A percentile compares a stretch with the other conserved stretches of the same genome.
phyloP scores from a whole-genome alignment of 2,888 invertebrate genomes.

The Dolichomitus sp. region DNA sequence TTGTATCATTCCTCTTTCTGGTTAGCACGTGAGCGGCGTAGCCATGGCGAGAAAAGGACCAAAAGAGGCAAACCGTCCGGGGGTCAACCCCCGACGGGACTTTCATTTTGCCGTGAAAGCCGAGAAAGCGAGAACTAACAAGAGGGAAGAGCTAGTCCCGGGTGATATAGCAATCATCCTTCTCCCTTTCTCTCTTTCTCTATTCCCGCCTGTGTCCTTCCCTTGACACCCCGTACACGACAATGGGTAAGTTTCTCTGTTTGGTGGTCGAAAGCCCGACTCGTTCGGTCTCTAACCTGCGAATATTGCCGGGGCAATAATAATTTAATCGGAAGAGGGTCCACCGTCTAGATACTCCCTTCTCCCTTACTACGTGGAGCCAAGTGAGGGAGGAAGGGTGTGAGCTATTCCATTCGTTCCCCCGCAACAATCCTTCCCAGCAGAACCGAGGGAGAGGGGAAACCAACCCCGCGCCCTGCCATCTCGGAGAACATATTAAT shows the following conservation, averaged over 20 bases:
- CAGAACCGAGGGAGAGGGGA: conserved; percentile 52
- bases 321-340: conserved; percentile 79
- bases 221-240: conserved; percentile 30
- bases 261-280: conserved; percentile 44
- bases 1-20: conserved; percentile 27
- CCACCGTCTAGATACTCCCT: conserved; percentile 5
- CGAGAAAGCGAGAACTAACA: conserved; percentile 42
- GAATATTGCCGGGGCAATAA: conserved; percentile 70
- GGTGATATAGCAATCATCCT: conserved; percentile 32
- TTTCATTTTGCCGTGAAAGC: conserved; percentile 58
- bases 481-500: conserved; percentile 84
- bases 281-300: conserved; percentile 23
- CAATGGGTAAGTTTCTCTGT: conserved; percentile 56
- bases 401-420: conserved; percentile 22
- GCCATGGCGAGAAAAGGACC: conserved; percentile 3
- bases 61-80: conserved; percentile 37
- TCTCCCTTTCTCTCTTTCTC: not conserved
- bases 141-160: conserved; percentile 41
- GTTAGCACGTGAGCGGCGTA: not conserved
- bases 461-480: conserved; percentile 71
- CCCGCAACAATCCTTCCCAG: conserved; percentile 22
- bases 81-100: conserved; percentile 46
- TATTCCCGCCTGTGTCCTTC: not conserved
- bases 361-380: not conserved
- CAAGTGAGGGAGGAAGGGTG: not conserved